Evolutionary conservation across 2,888 invertebrate genomes (phyloP).

Genomic region (Eurois occulta): DNA sequence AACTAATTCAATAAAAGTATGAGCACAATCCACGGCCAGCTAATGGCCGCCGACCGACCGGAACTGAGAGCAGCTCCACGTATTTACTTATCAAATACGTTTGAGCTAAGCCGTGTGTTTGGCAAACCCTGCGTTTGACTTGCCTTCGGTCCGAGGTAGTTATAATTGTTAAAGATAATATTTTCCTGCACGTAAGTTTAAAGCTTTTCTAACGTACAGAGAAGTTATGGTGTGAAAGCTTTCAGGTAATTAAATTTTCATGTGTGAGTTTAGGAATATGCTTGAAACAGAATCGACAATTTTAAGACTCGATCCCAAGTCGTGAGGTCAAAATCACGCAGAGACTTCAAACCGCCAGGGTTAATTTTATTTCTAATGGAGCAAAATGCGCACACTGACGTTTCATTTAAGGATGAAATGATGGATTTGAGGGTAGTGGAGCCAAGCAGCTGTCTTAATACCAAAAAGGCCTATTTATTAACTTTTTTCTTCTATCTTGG

Average conservation of each 20-base stretch:
- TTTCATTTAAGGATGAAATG: not conserved
- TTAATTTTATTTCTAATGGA: not conserved
- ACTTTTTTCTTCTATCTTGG: too few relatives aligned
- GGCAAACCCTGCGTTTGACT: not conserved
- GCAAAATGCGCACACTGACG: not conserved
- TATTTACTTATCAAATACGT: constrained; percentile 50
- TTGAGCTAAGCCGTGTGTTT: constrained; percentile 35
- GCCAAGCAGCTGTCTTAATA: not conserved
- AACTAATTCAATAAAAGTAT: constrained; percentile 32
- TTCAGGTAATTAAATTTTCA: constrained; percentile 7
- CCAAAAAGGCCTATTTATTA: not conserved
- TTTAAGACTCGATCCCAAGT: not conserved
- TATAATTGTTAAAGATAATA: constrained; percentile 32
- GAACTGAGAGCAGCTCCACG: constrained; percentile 21
- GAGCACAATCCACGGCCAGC: not conserved
- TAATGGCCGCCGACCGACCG: constrained; percentile 30
- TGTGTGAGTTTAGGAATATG: not conserved
- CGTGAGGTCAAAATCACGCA: not conserved
- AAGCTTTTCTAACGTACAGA: constrained; percentile 14
- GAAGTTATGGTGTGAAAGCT: constrained; percentile 1
- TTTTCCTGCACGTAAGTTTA: constrained; percentile 24
- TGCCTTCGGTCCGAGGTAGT: not conserved
- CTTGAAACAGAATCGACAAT: not conserved
- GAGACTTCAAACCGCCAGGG: not conserved
- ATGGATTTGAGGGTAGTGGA: not conserved